A percentile compares a stretch with the other conserved stretches of the same genome.
These are phyloP conservation scores for Gila robusta DNA, from an alignment of 2,797 vertebrate species.

Conservation along the genomic window DNA sequence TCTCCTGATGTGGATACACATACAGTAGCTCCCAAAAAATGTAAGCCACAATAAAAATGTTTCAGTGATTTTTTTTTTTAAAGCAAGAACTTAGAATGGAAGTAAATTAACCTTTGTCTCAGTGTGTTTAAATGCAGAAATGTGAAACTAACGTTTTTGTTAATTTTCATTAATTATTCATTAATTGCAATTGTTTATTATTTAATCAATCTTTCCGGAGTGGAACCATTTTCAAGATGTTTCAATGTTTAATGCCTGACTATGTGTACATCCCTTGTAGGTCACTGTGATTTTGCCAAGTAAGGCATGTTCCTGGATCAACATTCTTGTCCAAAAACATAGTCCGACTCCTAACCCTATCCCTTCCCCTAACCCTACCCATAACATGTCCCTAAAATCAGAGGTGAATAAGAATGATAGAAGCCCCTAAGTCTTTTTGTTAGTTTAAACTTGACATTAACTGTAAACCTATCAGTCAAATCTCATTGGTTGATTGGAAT, in stretches of 20 bases:
- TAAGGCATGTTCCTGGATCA: background rate
- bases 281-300: background rate
- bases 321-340: background rate
- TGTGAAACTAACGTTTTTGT: background rate
- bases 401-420: background rate
- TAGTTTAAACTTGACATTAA: background rate
- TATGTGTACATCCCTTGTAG: background rate
- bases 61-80: background rate
- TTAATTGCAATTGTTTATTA: background rate
- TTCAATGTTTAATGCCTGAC: background rate
- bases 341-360: background rate
- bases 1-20: background rate
- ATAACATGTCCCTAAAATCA: background rate
- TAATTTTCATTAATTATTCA: background rate
- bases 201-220: no score
- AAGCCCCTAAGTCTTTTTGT: background rate
- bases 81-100: background rate
- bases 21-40: background rate
- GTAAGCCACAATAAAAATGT: background rate
- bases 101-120: background rate
- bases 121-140: no score
- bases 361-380: background rate
- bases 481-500: background rate
- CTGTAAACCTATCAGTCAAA: background rate
- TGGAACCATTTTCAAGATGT: background rate